These are phyloP conservation scores for Labeo catla DNA, from an alignment of 2,113 vertebrate species.

Conservation along the genomic window DNA sequence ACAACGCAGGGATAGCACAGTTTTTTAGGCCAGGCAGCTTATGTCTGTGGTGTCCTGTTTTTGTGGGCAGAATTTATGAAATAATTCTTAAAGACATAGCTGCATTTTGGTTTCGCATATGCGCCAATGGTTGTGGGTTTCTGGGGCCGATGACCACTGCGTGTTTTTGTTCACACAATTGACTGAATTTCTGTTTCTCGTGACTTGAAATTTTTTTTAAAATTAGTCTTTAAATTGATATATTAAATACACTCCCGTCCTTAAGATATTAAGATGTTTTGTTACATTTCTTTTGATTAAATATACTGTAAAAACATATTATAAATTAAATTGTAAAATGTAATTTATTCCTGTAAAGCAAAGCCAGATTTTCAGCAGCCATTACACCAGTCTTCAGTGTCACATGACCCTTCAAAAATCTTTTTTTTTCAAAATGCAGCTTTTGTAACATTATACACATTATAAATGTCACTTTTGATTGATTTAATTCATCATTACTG, in stretches of 20 bases:
- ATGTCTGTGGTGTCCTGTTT: constrained; percentile 48
- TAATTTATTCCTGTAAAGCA: neutral
- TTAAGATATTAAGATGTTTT: neutral
- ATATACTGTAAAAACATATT: neutral
- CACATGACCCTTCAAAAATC: neutral
- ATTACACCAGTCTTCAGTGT: neutral
- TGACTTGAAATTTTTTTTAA: neutral
- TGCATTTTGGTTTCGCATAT: neutral
- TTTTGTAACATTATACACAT: neutral
- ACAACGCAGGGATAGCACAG: constrained; percentile 41
- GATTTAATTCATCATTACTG: neutral
- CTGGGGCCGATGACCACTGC: neutral
- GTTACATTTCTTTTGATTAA: neutral
- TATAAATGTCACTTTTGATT: neutral
- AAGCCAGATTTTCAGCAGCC: neutral
- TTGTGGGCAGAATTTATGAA: constrained; percentile 35
- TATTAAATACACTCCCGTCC: neutral
- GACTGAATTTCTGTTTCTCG: neutral
- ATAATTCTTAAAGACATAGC: constrained; percentile 13
- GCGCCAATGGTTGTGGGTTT: neutral
- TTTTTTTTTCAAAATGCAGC: neutral
- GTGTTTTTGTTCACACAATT: neutral
- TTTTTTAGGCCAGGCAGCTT: constrained; percentile 54
- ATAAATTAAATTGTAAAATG: neutral
- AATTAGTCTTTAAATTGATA: neutral